Percentiles rank a stretch among this genome's conserved stretches.
Conservation (phyloP, 2,797 vertebrate species). For the Vultur gryphus region DNA sequence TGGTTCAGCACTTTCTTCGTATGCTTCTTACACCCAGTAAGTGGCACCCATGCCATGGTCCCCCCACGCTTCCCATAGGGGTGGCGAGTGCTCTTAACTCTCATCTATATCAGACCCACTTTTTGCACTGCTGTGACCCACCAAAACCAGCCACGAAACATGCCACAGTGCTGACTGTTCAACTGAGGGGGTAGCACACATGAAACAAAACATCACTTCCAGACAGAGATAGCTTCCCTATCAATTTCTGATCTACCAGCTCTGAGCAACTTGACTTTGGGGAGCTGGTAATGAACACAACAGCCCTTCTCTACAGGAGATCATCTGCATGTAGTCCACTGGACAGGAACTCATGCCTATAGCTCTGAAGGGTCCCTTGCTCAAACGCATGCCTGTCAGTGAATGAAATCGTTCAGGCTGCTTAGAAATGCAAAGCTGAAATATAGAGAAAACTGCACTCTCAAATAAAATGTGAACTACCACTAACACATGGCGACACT, state of each 20-base stretch:
- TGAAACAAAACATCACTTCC: not conserved
- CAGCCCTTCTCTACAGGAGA: not conserved
- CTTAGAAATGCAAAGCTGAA: not conserved
- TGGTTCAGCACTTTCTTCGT: not conserved
- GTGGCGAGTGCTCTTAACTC: not conserved
- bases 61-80: rapidly evolving
- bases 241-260: not conserved
- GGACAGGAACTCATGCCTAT: not conserved
- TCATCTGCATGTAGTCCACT: not conserved
- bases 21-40: not conserved
- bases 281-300: not conserved
- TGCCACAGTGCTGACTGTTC: not conserved
- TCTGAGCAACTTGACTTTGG: not conserved
- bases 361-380: not conserved
- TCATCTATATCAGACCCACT: rapidly evolving
- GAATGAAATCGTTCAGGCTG: not conserved
- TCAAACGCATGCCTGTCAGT: not conserved
- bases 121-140: not conserved
- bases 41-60: not conserved
- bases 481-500: not conserved
- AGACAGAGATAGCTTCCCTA: not conserved
- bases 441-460: not conserved
- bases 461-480: not conserved
- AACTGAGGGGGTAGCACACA: not conserved
- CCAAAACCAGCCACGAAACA: not conserved